Evolutionary conservation across 2,888 invertebrate genomes (phyloP).

Genomic region (Drosophila suboccidentalis): DNA sequence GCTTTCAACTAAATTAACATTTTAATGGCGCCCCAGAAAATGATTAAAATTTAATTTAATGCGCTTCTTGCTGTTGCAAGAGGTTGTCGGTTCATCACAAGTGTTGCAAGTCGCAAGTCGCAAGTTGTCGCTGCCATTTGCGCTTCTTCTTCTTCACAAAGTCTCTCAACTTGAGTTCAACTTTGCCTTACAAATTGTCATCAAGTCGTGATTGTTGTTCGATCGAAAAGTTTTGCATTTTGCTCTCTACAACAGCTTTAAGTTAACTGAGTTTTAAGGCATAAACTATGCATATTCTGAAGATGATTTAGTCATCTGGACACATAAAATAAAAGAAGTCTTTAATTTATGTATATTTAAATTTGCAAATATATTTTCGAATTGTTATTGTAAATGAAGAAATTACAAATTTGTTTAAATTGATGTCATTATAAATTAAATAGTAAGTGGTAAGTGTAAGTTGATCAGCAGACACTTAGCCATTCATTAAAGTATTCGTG

Average conservation of each 20-base stretch:
- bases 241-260: background rate
- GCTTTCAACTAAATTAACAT: conserved; percentile 57
- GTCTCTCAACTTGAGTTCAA: conserved; percentile 1
- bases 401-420: background rate
- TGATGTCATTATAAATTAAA: too few species aligned
- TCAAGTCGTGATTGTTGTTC: conserved; percentile 33
- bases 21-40: conserved; percentile 38
- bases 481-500: too few species aligned
- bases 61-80: conserved; percentile 15
- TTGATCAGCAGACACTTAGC: too few species aligned
- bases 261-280: background rate
- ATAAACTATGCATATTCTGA: background rate
- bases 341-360: too few species aligned
- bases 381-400: too few species aligned
- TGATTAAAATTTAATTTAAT: conserved; percentile 55
- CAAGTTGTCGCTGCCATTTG: background rate
- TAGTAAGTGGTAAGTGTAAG: too few species aligned
- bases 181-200: conserved; percentile 26
- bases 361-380: too few species aligned
- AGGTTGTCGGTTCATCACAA: background rate
- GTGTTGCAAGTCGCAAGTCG: background rate
- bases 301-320: background rate
- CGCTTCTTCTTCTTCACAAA: conserved; percentile 7
- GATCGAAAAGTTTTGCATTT: conserved; percentile 11
- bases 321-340: too few species aligned